Evolutionary conservation across 2,113 vertebrate species (phyloP), one percentile per base, ranked within the genome.

Genomic region (Vimba vimba): DNA sequence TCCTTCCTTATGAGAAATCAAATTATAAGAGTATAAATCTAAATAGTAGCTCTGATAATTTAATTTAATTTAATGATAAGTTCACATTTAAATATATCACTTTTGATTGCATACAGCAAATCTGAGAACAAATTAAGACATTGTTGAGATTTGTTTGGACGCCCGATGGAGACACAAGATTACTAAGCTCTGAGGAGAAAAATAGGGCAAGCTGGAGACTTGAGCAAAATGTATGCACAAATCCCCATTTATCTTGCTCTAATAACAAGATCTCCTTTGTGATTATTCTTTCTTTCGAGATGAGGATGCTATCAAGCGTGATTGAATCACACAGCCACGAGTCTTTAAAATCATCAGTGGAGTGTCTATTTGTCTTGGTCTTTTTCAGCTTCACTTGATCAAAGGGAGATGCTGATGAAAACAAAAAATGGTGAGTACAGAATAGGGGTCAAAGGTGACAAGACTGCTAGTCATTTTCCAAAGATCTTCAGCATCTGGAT

Each of bases 371-470:
- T 87, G 57, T 85, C 64, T 83, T 59, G 59, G 66, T 86, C 59
- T 47, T 27, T 83, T 82, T 78, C 55, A 79, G 77, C 55, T 86
- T 75, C 57, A 69, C 45, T 39, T 85, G 86, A 90, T 89, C 89
- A 89, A 83, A 87, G 83, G 25, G 39, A 83, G 74, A 50, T 78
- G 79, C 64, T 69, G 36, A 77, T 74, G 79, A 30, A 43, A 60
- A 71, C 73, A 39, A 36, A 84, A 55, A 13, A 45, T 62, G 5
- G 10, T 77, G 82, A 68, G 30, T 68, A 47, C 47, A 86, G 68
- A 76, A 47, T n/a, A 47, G 79, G 39, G 84, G 87, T 85, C 84
- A 89, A 36, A 85, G 75, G 83, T 62, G 66, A 57, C 52, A 30
- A 83, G 71, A 33, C 55, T 83, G 50, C 74, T 25, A 30, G 79